Conservation (phyloP, 2,888 invertebrate species). For the Trachelus troglodyta region DNA sequence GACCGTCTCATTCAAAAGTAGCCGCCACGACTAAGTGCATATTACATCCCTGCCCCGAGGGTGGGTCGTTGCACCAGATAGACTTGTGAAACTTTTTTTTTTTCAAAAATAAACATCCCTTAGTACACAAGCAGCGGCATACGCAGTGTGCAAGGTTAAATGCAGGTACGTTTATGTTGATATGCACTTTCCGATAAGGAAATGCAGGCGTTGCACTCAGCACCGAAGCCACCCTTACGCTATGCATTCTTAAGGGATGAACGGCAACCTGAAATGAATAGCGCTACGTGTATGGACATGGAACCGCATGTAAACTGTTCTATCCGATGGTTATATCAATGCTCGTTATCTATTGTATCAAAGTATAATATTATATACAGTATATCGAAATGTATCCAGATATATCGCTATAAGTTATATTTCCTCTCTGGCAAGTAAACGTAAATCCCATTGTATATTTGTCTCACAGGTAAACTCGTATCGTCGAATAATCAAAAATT, state of each 20-base stretch:
- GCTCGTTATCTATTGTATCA: neutral
- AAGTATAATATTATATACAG: neutral
- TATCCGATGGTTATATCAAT: neutral
- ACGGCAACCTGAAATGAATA: neutral
- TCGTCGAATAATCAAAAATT: neutral
- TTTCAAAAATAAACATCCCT: neutral
- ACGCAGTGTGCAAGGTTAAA: neutral
- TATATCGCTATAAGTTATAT: too few species aligned
- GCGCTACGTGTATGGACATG: too few species aligned
- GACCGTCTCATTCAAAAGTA: neutral
- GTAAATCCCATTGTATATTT: neutral
- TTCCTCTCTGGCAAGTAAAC: too few species aligned
- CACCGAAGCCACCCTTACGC: too few species aligned
- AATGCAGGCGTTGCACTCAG: neutral
- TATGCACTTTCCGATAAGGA: neutral
- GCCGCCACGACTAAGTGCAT: neutral
- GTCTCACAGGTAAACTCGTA: too few species aligned
- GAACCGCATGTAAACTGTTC: neutral
- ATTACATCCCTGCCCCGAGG: neutral
- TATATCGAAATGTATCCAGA: neutral
- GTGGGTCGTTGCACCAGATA: neutral
- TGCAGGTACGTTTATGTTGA: neutral
- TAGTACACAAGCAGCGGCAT: neutral
- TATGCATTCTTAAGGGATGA: neutral
- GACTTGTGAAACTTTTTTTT: neutral